Evolutionary conservation across 2,797 vertebrate species (phyloP).

Genomic region (Neosilurus mollespiculum): DNA sequence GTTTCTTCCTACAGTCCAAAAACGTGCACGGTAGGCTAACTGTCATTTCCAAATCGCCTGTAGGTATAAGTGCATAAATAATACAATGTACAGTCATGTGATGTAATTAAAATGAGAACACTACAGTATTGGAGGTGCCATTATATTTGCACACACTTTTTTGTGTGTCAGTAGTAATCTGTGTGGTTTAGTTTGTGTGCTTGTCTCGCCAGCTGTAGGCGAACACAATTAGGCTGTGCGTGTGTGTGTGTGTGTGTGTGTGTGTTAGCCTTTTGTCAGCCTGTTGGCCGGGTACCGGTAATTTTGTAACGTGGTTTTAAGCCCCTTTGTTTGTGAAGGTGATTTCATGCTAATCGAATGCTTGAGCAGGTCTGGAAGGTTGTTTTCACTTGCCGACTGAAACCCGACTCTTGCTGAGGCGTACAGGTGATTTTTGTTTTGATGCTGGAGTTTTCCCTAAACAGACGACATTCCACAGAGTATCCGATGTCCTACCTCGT

Average conservation of each 20-base stretch:
- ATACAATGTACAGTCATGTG: too few species aligned
- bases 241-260: neutral
- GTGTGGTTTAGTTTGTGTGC: neutral
- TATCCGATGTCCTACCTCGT: neutral
- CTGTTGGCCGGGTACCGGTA: neutral
- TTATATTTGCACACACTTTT: neutral
- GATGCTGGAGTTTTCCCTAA: constrained; percentile 31
- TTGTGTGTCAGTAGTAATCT: neutral
- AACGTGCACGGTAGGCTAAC: too few species aligned
- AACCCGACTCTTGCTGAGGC: neutral
- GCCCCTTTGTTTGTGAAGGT: constrained; percentile 17
- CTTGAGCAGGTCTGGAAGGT: neutral
- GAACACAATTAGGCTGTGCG: neutral
- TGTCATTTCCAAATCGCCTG: too few species aligned
- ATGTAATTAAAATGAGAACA: too few species aligned
- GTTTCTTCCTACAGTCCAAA: too few species aligned
- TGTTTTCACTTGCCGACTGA: neutral
- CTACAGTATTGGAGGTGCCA: neutral
- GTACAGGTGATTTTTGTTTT: neutral
- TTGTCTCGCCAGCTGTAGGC: neutral
- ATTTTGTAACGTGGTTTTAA: constrained; percentile 7
- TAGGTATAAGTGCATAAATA: too few species aligned
- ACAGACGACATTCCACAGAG: constrained; percentile 30
- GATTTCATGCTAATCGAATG: constrained; percentile 3
- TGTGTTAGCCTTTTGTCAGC: constrained; percentile 13